These are phyloP conservation scores for Pseudochirops corinnae DNA, from an alignment of 2,797 vertebrate genomes.

Conservation along the genomic window DNA sequence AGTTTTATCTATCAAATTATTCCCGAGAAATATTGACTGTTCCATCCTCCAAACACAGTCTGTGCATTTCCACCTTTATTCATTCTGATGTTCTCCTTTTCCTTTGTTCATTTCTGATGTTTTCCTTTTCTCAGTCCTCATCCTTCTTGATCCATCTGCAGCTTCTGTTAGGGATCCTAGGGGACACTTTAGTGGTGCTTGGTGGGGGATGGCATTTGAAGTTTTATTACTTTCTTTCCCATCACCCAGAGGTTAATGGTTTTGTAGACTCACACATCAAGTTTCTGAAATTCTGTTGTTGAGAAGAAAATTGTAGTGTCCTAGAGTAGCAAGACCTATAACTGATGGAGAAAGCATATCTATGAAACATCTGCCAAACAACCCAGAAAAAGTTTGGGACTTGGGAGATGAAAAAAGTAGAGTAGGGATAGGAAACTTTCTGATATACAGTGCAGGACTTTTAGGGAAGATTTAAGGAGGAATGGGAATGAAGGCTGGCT, in stretches of 20 bases:
- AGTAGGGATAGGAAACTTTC: neutral
- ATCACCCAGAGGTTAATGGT: neutral
- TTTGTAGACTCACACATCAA: neutral
- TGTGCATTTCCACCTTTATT: neutral
- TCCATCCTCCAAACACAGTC: neutral
- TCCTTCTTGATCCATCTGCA: neutral
- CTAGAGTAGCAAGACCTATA: neutral
- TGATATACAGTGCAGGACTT: neutral
- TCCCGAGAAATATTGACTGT: neutral
- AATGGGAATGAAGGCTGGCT: neutral
- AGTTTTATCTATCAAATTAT: neutral
- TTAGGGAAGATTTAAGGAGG: neutral
- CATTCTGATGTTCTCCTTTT: neutral
- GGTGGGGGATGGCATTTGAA: neutral
- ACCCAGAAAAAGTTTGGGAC: neutral
- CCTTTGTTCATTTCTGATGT: neutral
- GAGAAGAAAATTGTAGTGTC: neutral
- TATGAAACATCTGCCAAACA: neutral
- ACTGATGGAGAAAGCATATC: neutral
- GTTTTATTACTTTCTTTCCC: neutral
- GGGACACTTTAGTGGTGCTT: neutral
- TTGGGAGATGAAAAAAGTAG: neutral
- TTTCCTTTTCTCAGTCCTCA: neutral
- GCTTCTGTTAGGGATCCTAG: neutral
- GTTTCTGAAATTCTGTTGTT: neutral